Conservation (phyloP, 2,797 vertebrate species). For the Thunnus albacares region DNA sequence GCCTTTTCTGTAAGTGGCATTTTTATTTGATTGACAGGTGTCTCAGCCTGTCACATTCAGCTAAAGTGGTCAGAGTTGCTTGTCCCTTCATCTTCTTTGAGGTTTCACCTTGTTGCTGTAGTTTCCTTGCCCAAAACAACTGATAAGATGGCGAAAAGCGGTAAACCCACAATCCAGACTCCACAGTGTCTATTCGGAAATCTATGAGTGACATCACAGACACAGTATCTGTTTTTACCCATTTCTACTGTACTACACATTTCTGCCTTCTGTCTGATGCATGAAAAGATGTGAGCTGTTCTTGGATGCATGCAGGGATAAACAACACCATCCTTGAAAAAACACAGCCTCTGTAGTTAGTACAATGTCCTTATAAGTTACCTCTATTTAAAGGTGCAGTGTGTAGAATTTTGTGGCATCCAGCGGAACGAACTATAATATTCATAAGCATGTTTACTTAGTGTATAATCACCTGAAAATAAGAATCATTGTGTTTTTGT, state of each 20-base stretch:
- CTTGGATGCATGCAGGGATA: constrained; percentile 3
- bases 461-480: no score
- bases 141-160: background rate
- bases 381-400: no score
- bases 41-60: constrained; percentile 6
- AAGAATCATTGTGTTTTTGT: no score
- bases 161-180: background rate
- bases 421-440: no score
- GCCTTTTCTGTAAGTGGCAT: background rate
- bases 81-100: constrained; percentile 1
- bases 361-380: no score
- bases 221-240: background rate
- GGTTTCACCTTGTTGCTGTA: background rate
- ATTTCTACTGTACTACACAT: background rate
- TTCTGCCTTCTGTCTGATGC: no score
- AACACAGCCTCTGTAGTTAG: no score
- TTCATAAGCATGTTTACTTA: no score
- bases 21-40: background rate
- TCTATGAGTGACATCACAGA: background rate
- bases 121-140: background rate
- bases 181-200: background rate
- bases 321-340: background rate
- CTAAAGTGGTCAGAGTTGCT: background rate
- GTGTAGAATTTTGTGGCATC: no score
- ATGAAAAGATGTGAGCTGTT: background rate